Conservation (phyloP, 2,113 vertebrate species). For the Sinocyclocheilus maitianheensis region DNA sequence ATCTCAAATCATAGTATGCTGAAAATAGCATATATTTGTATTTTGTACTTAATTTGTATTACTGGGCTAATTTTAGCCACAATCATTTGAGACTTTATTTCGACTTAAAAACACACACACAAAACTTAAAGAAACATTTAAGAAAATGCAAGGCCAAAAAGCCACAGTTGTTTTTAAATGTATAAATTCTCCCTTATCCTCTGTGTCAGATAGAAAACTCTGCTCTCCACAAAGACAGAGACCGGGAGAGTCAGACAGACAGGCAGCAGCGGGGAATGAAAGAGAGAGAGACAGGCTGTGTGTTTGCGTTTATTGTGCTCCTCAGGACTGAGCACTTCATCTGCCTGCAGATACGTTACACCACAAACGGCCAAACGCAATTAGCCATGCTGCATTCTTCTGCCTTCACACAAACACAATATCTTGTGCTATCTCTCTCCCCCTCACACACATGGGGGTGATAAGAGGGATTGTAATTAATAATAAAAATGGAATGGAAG, state of each 20-base stretch:
- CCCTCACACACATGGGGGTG: slow-evolving; percentile 47
- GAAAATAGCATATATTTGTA: not conserved
- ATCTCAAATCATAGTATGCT: not conserved
- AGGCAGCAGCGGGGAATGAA: slow-evolving; percentile 36
- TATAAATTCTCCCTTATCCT: not conserved
- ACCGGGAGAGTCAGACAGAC: not conserved
- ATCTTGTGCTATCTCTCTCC: slow-evolving; percentile 19
- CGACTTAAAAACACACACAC: too few relatives aligned
- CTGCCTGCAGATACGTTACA: slow-evolving; percentile 43
- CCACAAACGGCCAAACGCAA: slow-evolving; percentile 49
- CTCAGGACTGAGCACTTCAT: slow-evolving; percentile 40
- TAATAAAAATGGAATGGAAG: slow-evolving; percentile 15
- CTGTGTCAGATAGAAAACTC: not conserved
- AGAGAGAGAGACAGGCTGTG: slow-evolving; percentile 24
- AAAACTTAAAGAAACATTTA: too few relatives aligned
- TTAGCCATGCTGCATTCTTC: slow-evolving; percentile 65
- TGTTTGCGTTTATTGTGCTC: slow-evolving; percentile 28
- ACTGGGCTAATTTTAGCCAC: not conserved
- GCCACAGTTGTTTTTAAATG: too few relatives aligned
- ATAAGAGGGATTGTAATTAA: slow-evolving; percentile 64
- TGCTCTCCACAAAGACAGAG: not conserved
- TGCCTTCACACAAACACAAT: slow-evolving; percentile 41
- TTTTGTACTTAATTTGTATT: too few relatives aligned
- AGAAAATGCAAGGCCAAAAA: too few relatives aligned
- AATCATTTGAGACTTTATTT: not conserved